Evolutionary conservation across 2,113 vertebrate species (phyloP).

Genomic region (Sorex araneus): DNA sequence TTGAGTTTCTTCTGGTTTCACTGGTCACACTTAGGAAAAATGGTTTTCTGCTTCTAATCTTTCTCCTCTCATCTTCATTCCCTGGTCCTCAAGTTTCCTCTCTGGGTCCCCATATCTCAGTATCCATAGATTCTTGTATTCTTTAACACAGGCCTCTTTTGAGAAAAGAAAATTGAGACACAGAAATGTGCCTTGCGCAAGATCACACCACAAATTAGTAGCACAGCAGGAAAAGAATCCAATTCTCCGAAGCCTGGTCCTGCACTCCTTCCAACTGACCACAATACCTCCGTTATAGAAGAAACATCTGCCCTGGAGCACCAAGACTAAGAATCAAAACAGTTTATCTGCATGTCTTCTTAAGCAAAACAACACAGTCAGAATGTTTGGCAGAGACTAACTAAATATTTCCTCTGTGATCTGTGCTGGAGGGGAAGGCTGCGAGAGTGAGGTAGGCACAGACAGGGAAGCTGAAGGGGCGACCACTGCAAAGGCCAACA

Average conservation of each 20-base stretch:
- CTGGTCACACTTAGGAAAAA: background rate
- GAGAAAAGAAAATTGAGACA: slow-evolving; percentile 68
- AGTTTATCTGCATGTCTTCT: slow-evolving; percentile 83
- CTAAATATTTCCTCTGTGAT: slow-evolving; percentile 84
- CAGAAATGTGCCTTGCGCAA: slow-evolving; percentile 66
- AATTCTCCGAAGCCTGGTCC: slow-evolving; percentile 60
- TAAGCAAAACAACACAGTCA: slow-evolving; percentile 83
- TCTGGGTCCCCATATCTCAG: background rate
- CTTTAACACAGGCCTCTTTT: slow-evolving; percentile 48
- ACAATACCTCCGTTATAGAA: slow-evolving; percentile 62
- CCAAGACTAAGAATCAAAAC: slow-evolving; percentile 80
- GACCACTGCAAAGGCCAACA: slow-evolving; percentile 36
- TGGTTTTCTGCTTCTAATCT: slow-evolving; percentile 1
- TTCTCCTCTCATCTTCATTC: background rate
- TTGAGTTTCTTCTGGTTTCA: slow-evolving; percentile 4
- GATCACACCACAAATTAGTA: slow-evolving; percentile 57
- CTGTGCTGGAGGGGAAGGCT: slow-evolving; percentile 62
- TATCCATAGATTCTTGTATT: slow-evolving; percentile 21
- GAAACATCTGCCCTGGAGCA: slow-evolving; percentile 78
- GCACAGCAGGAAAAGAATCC: slow-evolving; percentile 63
- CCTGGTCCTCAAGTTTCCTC: background rate
- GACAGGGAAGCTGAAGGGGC: slow-evolving; percentile 46
- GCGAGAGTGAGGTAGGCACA: slow-evolving; percentile 50
- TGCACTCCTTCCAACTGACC: slow-evolving; percentile 70
- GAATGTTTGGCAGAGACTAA: slow-evolving; percentile 83